Evolutionary conservation across 2,888 invertebrate genomes (phyloP).

Genomic region (Sarcophaga caerulescens): DNA sequence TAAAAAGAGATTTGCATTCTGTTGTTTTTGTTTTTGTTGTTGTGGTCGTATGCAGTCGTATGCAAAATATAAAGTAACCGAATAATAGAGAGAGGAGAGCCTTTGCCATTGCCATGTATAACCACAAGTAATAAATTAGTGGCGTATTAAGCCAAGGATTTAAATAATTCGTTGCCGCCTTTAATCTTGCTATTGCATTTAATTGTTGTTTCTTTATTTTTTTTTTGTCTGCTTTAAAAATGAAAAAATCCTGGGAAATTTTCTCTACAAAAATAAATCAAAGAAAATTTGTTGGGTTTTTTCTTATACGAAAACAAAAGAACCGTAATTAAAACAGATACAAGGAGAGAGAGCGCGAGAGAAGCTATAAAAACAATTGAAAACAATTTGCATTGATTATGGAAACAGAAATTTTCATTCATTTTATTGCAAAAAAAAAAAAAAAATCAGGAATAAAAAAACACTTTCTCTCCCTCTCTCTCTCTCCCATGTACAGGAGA

Average conservation of each 20-base stretch:
- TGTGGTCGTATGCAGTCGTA: background rate
- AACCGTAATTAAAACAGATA: conserved; percentile 35
- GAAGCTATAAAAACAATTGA: too few species aligned
- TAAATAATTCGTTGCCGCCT: background rate
- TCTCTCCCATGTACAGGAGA: background rate
- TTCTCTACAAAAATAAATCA: background rate
- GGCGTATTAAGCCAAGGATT: conserved; percentile 61
- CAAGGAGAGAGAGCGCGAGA: background rate
- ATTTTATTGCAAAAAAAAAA: background rate
- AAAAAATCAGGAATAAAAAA: background rate
- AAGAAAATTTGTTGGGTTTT: background rate
- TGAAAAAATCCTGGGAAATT: background rate
- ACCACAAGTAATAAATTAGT: conserved; percentile 67
- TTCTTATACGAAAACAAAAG: conserved; percentile 23
- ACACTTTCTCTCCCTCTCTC: background rate
- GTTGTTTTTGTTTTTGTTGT: background rate
- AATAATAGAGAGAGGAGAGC: conserved; percentile 46
- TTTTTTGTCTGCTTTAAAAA: background rate
- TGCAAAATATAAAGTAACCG: background rate
- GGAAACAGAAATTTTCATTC: background rate
- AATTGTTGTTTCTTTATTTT: background rate
- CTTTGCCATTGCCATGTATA: conserved; percentile 25
- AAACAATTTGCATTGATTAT: too few species aligned
- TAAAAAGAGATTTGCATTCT: background rate
- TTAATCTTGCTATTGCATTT: background rate